These are phyloP conservation scores for Oriolus oriolus DNA, from an alignment of 2,113 vertebrate genomes.

Conservation along the genomic window DNA sequence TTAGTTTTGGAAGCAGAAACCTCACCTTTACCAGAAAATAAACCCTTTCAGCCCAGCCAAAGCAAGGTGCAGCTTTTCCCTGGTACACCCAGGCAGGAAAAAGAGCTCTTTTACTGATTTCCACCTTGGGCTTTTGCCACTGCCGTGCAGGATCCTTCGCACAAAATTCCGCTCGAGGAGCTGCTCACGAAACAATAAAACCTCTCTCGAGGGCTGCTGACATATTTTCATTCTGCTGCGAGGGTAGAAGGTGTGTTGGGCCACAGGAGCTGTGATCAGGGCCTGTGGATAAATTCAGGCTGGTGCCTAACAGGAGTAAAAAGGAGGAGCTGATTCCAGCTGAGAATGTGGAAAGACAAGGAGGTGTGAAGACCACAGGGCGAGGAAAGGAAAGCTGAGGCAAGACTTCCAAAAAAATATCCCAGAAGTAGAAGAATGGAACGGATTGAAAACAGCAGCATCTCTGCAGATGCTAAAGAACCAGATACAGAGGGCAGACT, in stretches of 20 bases:
- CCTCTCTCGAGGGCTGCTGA: background rate
- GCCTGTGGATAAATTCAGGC: background rate
- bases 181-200: background rate
- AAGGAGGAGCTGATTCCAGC: background rate
- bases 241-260: background rate
- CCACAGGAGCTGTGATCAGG: background rate
- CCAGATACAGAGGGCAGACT: background rate
- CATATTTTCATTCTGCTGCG: background rate
- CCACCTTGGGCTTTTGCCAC: background rate
- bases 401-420: background rate
- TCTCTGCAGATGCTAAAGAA: background rate
- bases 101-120: background rate
- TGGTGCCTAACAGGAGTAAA: background rate
- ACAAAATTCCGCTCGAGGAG: background rate
- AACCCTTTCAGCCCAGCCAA: background rate
- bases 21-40: slow-evolving; percentile 14
- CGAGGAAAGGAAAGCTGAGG: background rate
- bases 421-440: background rate
- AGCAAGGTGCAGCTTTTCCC: slow-evolving; percentile 22
- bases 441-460: background rate
- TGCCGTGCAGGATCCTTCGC: background rate
- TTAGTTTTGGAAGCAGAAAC: slow-evolving; percentile 47
- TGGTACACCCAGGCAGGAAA: background rate
- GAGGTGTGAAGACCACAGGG: background rate
- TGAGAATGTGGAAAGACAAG: background rate